Evolutionary conservation across 2,797 vertebrate species (phyloP).

Genomic region (Tapera naevia): DNA sequence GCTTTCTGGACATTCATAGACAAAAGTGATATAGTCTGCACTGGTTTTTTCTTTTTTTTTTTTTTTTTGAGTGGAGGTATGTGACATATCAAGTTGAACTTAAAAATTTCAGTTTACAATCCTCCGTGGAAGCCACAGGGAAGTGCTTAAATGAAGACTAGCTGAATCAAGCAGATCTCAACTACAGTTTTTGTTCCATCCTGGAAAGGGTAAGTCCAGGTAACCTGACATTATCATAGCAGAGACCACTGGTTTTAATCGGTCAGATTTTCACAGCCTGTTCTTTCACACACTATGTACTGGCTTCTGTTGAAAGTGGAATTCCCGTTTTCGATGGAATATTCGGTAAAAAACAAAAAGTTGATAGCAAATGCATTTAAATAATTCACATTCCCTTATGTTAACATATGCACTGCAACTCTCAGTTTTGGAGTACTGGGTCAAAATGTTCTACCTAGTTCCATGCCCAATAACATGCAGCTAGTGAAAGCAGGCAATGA

Average conservation of each 20-base stretch:
- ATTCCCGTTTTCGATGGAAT: background rate
- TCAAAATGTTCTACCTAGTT: background rate
- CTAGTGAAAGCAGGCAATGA: background rate
- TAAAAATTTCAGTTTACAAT: background rate
- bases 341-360: background rate
- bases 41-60: too few relatives aligned
- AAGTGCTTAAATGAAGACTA: background rate
- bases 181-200: background rate
- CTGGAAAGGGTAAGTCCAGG: background rate
- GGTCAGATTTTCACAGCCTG: background rate
- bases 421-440: background rate
- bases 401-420: background rate
- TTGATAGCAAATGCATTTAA: background rate
- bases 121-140: background rate
- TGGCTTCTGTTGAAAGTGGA: background rate
- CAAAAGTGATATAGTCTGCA: background rate
- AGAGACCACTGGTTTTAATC: background rate
- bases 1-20: background rate
- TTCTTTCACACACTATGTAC: background rate
- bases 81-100: background rate
- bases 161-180: background rate
- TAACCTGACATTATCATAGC: background rate
- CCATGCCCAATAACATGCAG: background rate
- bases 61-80: background rate
- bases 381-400: background rate